Evolutionary conservation across 2,888 invertebrate genomes (phyloP).

Genomic region (Neoascia interrupta): DNA sequence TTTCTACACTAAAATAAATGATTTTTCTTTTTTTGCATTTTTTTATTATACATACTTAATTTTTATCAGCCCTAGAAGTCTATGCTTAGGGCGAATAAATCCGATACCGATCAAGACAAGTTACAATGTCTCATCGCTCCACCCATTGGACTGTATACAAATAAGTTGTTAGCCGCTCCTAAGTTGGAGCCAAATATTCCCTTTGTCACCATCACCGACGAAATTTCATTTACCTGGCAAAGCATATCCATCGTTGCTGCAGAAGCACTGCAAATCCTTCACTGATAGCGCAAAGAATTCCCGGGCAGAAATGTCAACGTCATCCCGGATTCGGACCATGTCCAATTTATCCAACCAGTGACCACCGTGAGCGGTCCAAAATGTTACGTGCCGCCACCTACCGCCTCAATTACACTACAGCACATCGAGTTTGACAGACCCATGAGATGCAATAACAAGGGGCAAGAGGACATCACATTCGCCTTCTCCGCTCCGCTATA

Average conservation of each 20-base stretch:
- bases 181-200: too few relatives aligned
- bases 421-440: slow-evolving; percentile 29
- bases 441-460: not conserved
- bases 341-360: slow-evolving; percentile 53
- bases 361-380: slow-evolving; percentile 63
- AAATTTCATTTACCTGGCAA: slow-evolving; percentile 64
- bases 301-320: not conserved
- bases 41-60: too few relatives aligned
- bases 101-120: too few relatives aligned
- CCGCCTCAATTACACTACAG: slow-evolving; percentile 62
- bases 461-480: not conserved
- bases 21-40: too few relatives aligned
- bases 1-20: too few relatives aligned
- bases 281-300: slow-evolving; percentile 56
- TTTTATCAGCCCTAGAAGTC: too few relatives aligned
- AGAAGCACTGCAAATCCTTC: slow-evolving; percentile 52
- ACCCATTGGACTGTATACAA: too few relatives aligned
- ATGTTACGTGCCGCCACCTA: slow-evolving; percentile 67
- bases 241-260: not conserved
- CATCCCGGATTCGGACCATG: slow-evolving; percentile 37
- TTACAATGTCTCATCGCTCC: too few relatives aligned
- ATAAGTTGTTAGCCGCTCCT: too few relatives aligned
- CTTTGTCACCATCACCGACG: slow-evolving; percentile 51
- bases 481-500: not conserved
- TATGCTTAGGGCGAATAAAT: too few relatives aligned